Percentiles rank a stretch among this genome's conserved stretches.
phyloP scores from a whole-genome alignment of 2,888 invertebrate genomes.

The Corbicula japonica region DNA sequence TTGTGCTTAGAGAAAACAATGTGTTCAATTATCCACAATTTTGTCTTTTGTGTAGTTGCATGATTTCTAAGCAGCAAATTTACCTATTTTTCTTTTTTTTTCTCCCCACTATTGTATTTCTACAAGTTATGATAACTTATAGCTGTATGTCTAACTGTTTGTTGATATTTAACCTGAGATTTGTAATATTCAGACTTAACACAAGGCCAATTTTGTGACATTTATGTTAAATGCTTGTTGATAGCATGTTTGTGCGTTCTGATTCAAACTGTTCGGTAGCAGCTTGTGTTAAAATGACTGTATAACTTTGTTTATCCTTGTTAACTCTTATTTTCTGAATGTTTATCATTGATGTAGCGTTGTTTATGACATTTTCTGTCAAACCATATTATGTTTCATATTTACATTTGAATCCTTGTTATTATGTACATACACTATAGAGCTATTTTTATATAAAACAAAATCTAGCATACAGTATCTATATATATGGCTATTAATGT shows the following conservation, averaged over 20 bases:
- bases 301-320: constrained; percentile 31
- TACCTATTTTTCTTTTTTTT: too few relatives aligned
- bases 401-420: constrained; percentile 49
- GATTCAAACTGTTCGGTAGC: neutral
- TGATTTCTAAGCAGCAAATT: too few relatives aligned
- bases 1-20: too few relatives aligned
- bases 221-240: neutral
- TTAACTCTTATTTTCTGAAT: constrained; percentile 29
- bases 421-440: constrained; percentile 66
- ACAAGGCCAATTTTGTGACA: neutral
- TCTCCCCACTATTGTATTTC: too few relatives aligned
- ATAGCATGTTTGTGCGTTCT: neutral
- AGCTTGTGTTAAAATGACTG: constrained; percentile 4
- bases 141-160: neutral
- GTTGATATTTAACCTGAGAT: neutral
- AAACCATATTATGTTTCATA: constrained; percentile 44
- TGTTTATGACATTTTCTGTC: constrained; percentile 41
- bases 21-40: too few relatives aligned
- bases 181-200: neutral
- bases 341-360: constrained; percentile 37
- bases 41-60: too few relatives aligned
- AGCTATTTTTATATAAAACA: constrained; percentile 70
- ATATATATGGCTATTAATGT: constrained; percentile 59
- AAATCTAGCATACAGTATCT: constrained; percentile 65
- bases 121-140: neutral